phyloP scores from a whole-genome alignment of 2,797 vertebrate genomes.

The Malacoctenus gilli region DNA sequence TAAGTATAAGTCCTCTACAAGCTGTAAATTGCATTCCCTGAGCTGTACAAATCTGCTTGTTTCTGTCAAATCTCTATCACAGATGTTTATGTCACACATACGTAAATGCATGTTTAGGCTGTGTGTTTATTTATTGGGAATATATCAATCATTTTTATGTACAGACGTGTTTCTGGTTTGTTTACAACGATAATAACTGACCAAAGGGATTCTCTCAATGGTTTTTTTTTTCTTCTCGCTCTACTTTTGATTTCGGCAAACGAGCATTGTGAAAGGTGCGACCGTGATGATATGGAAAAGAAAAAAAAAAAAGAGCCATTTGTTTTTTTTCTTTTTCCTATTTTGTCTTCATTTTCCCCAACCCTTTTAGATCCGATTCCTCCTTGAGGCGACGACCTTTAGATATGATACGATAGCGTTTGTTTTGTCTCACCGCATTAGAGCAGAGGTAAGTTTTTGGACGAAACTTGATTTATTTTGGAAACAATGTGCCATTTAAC shows the following conservation, averaged over 20 bases:
- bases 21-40: slow-evolving; percentile 96
- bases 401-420: slow-evolving; percentile 58
- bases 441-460: slow-evolving; percentile 65
- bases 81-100: slow-evolving; percentile 88
- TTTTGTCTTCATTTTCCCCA: slow-evolving; percentile 51
- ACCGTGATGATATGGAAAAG: slow-evolving; percentile 64
- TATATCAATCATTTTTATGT: slow-evolving; percentile 89
- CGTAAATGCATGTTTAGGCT: slow-evolving; percentile 90
- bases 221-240: slow-evolving; percentile 40
- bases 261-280: slow-evolving; percentile 74
- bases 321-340: slow-evolving; percentile 62
- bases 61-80: slow-evolving; percentile 85
- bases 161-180: slow-evolving; percentile 91
- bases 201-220: slow-evolving; percentile 91
- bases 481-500: slow-evolving; percentile 82
- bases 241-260: slow-evolving; percentile 51
- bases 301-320: slow-evolving; percentile 75
- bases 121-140: slow-evolving; percentile 98
- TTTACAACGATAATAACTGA: slow-evolving; percentile 96
- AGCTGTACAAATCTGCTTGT: slow-evolving; percentile 87
- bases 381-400: slow-evolving; percentile 31
- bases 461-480: slow-evolving; percentile 78
- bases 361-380: slow-evolving; percentile 56
- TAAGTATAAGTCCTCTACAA: slow-evolving; percentile 93
- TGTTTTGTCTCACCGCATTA: slow-evolving; percentile 60